Percentiles rank a stretch among this genome's conserved stretches.
Conservation (phyloP, 2,113 vertebrate species). For the Coracopsis vasa region DNA sequence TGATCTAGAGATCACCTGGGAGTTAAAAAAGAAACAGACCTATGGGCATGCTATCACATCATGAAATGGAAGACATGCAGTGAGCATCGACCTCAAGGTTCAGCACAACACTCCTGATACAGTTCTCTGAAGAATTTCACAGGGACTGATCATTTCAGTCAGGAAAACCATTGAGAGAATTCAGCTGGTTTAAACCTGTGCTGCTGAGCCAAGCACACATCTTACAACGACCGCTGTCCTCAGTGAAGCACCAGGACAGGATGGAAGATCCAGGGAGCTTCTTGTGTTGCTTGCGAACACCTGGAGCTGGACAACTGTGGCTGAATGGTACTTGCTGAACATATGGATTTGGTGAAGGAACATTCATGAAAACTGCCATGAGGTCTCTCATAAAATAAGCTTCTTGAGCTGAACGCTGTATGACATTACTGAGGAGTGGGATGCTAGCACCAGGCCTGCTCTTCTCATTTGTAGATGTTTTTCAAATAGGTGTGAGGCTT, state of each 20-base stretch:
- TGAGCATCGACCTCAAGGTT: neutral
- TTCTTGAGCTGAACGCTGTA: neutral
- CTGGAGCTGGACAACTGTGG: neutral
- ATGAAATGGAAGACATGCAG: neutral
- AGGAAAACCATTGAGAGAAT: neutral
- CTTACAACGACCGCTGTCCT: neutral
- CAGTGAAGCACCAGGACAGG: neutral
- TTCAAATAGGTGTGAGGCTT: accelerated
- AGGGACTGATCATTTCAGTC: neutral
- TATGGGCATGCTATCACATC: accelerated
- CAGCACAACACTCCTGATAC: neutral
- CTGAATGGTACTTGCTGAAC: accelerated
- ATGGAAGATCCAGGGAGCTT: neutral
- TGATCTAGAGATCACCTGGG: neutral
- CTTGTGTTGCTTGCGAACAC: accelerated
- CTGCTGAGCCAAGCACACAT: neutral
- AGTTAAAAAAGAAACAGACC: neutral
- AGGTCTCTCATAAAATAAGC: neutral
- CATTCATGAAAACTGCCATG: neutral
- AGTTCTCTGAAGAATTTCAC: neutral
- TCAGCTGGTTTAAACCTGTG: neutral
- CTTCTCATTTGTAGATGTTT: neutral
- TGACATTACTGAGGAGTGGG: accelerated
- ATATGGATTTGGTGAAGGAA: neutral
- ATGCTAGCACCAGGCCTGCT: neutral